Evolutionary conservation across 2,797 vertebrate species (phyloP), one percentile per base, ranked within the genome.

Genomic region (Coendou prehensilis): DNA sequence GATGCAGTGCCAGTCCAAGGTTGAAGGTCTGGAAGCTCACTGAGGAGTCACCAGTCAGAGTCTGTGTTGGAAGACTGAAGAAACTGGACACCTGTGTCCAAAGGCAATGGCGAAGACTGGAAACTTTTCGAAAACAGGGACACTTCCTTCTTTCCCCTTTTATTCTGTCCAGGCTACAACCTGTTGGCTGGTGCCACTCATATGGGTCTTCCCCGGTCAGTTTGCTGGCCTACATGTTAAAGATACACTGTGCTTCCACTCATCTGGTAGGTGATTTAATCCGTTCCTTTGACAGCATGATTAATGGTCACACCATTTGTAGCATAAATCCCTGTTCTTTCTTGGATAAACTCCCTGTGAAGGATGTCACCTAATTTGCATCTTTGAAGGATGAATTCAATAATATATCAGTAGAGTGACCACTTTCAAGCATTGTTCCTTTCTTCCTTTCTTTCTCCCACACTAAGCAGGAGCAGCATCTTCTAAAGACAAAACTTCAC

Each of bases 401-500:
- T 57, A 63, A 61, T 26, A 18, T 81, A 15, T 80, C 23, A 28
- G 41, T 15, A 54, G 2, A 56, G 23, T 23, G 45, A 52, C 20
- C 33, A 57, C 4, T 88, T 89, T 47, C n/a, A 20, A 85, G n/a
- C 5, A 14, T 84, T 95, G 47, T 57, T 28, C 15, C 47, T 83
- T 54, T 2, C 23, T 82, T 67, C 33, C 41, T 93, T 92, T 50
- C n/a, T 26, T 23, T 52, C 37, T 28, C 15, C 26, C 6, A n/a
- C n/a, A 47, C 79, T 61, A 56, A 47, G 30, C 71, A 56, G 83
- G 28, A 87, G 33, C 9, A 52, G 17, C 45, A 14, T 93, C 15
- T 45, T 30, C 64, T 82, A 87, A 85, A 88, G n/a, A 80, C 37
- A 61, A 93, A 71, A 63, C 75, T 89, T 37, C 79, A 52, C 83